These are phyloP conservation scores for Mactra quadrangularis DNA, from an alignment of 1,140 invertebrate species.

Conservation along the genomic window DNA sequence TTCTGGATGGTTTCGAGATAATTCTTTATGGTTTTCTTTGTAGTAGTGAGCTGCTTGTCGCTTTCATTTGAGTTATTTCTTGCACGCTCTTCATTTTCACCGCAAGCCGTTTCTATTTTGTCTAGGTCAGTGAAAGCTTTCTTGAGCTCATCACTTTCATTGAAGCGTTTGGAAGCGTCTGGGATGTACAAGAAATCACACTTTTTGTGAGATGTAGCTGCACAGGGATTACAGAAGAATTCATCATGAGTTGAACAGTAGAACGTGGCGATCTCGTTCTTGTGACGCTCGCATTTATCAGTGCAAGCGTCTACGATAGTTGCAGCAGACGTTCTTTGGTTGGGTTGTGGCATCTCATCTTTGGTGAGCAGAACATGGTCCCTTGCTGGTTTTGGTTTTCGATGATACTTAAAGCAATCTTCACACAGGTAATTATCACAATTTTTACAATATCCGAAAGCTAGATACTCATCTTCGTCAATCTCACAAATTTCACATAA, in stretches of 20 bases:
- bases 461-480: background rate
- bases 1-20: slow-evolving; percentile 8
- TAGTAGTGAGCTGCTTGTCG: background rate
- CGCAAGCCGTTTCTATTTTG: background rate
- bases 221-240: slow-evolving; percentile 24
- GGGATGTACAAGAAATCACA: slow-evolving; percentile 23
- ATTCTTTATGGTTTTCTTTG: slow-evolving; percentile 5
- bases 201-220: slow-evolving; percentile 12
- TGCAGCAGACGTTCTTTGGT: background rate
- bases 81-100: slow-evolving; percentile 7
- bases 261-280: slow-evolving; percentile 5
- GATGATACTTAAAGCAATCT: slow-evolving; percentile 17
- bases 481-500: slow-evolving; percentile 2
- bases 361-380: slow-evolving; percentile 6
- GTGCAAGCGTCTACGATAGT: background rate
- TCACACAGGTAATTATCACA: slow-evolving; percentile 29
- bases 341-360: slow-evolving; percentile 12
- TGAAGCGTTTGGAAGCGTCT: slow-evolving; percentile 8
- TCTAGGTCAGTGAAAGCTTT: background rate
- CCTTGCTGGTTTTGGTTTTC: slow-evolving; percentile 4
- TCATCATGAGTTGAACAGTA: slow-evolving; percentile 15
- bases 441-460: slow-evolving; percentile 21
- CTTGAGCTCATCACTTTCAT: background rate
- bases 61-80: slow-evolving; percentile 4
- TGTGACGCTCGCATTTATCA: background rate